phyloP scores from a whole-genome alignment of 1,140 invertebrate species.

The Protaetia brevitarsis region DNA sequence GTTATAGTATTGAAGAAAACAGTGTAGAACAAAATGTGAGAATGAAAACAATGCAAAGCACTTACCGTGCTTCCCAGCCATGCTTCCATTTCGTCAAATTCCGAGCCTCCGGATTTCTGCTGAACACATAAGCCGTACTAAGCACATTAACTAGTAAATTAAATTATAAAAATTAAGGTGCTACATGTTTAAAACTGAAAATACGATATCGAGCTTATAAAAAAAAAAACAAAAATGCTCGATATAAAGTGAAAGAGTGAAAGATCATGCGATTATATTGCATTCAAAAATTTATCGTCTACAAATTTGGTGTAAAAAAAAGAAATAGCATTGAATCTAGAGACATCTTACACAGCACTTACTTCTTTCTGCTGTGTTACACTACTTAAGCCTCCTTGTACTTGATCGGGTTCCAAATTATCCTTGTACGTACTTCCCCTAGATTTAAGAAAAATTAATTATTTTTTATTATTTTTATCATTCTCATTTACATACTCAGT shows the following conservation, averaged over 20 bases:
- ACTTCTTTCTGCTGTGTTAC: conserved; percentile 40
- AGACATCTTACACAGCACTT: conserved; percentile 22
- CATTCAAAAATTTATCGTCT: conserved; percentile 13
- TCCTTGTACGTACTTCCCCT: conserved; percentile 73
- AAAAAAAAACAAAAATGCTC: conserved; percentile 15
- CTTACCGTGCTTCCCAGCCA: conserved; percentile 69
- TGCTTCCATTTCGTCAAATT: conserved; percentile 92
- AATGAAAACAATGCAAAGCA: conserved; percentile 28
- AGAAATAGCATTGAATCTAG: too few species aligned
- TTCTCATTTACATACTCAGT: conserved; percentile 53
- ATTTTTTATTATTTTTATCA: background rate
- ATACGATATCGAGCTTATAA: conserved; percentile 21
- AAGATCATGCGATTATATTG: conserved; percentile 6
- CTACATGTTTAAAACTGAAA: conserved; percentile 41
- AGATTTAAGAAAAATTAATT: conserved; percentile 7
- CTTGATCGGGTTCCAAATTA: conserved; percentile 64
- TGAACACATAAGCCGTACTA: conserved; percentile 43
- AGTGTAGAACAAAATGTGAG: background rate
- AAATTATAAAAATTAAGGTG: conserved; percentile 33
- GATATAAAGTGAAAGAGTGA: background rate
- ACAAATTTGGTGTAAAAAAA: too few species aligned
- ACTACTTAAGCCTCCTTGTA: conserved; percentile 53
- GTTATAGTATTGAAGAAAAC: background rate
- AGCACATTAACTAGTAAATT: conserved; percentile 34
- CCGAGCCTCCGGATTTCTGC: conserved; percentile 71